Evolutionary conservation across 2,113 vertebrate genomes (phyloP).

Genomic region (Albula goreensis): DNA sequence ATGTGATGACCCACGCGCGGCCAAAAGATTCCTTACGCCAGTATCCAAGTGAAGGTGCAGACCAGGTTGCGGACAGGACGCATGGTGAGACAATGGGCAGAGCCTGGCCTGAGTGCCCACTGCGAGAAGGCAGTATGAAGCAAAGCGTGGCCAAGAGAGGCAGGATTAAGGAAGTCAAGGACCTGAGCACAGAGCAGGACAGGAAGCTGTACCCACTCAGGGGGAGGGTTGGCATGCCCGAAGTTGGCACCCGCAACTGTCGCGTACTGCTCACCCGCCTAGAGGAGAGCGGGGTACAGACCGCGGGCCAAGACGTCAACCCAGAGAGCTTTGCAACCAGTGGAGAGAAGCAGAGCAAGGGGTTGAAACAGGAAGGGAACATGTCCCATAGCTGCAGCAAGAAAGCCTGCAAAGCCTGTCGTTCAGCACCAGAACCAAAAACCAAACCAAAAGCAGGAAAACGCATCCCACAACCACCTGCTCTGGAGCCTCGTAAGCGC

Average conservation of each 20-base stretch:
- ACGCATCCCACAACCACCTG: constrained; percentile 49
- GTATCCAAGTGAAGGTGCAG: constrained; percentile 51
- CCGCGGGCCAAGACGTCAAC: constrained; percentile 18
- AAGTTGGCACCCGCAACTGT: constrained; percentile 73
- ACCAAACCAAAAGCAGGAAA: constrained; percentile 56
- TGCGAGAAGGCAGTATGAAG: constrained; percentile 65
- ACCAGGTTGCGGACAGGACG: constrained; percentile 55
- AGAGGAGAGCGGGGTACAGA: constrained; percentile 59
- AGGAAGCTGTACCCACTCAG: constrained; percentile 90
- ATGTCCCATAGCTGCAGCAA: constrained; percentile 51
- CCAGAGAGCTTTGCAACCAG: constrained; percentile 35
- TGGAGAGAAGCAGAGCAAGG: constrained; percentile 46
- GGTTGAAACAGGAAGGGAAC: constrained; percentile 55
- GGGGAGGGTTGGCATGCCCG: constrained; percentile 62
- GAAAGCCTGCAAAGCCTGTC: constrained; percentile 50
- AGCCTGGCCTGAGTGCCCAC: constrained; percentile 59
- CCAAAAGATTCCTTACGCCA: constrained; percentile 58
- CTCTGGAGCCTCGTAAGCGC: constrained; percentile 81
- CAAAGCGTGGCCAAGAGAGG: constrained; percentile 44
- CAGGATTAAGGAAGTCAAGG: constrained; percentile 24
- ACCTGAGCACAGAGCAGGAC: constrained; percentile 51
- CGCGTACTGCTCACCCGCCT: constrained; percentile 87
- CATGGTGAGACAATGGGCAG: constrained; percentile 68
- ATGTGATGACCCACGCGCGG: constrained; percentile 59
- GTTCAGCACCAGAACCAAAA: constrained; percentile 59